Base-by-base conservation (phyloP, 2,888 invertebrate genomes). In the Callinectes sapidus region DNA sequence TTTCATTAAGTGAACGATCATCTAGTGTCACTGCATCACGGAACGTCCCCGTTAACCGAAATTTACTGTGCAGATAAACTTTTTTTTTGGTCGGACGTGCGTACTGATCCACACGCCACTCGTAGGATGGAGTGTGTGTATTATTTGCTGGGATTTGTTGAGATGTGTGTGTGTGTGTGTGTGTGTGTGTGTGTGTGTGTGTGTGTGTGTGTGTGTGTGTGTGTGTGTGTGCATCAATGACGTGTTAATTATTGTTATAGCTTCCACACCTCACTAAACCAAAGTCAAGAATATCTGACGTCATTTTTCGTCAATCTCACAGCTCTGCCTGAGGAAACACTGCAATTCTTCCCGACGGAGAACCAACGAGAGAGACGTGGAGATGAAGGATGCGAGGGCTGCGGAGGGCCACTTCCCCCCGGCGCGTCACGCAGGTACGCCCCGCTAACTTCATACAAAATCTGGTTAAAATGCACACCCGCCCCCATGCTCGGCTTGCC, bases 1-100 rank as follows among this genome's bases (percentile, higher is more conserved):
- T 88, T 88, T 88, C 88, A 88, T 61, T 88, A 88, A 88, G 54
- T 88, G 61, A 54, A 35, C 66, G 39, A 35, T 89, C 39, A 89
- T 66, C 35, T 18, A 32, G 18, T 18, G 39, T 35, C 39, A 66
- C 61, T 54, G 35, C 61, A 55, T 39, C 61, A 61, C 39, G 35
- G 66, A 55, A 81, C 81, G 81, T 13, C 16, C 81, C 35, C 81
- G 81, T 81, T 81, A 35, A 32, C 81, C 81, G 32, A 81, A 81
- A 81, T 81, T 81, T 81, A 81, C 35, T 81, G 81, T 16, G 71
- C 14, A 14, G 16, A 81, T 81, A 81, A 81, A 81, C 81, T 18
- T 81, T 35, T 81, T 81, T 71, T 61, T 35, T 13, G 14, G 14
- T 32, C 28, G 81, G 81, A 81, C 35, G 32, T 2, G 35, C 81